Base-by-base conservation (phyloP, 2,113 vertebrate genomes). In the Benitochromis conjunctus region DNA sequence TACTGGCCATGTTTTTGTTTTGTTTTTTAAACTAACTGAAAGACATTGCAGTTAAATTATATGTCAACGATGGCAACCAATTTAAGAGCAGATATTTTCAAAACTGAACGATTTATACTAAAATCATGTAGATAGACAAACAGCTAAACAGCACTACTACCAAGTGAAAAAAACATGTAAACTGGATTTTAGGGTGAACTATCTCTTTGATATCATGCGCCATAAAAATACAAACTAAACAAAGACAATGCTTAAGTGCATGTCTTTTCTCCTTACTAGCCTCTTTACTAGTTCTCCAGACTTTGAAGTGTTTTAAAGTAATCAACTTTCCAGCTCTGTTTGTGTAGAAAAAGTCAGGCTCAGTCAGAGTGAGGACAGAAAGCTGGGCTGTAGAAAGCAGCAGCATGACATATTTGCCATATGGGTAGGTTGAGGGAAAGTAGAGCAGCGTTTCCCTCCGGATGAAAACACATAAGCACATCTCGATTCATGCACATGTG, bases 361-460 rank as follows among this genome's bases (percentile, higher is more conserved):
- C 93, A 90, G 51, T 92, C 93, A 91, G 38, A 3, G n/a, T 36
- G 82, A 93, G 89, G 86, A 91, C 84, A 80, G 71, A n/a, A 82
- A 79, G 64, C 66, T 26, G 82, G 29, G 83, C 84, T 82, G 84
- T 88, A 83, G 83, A 77, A 55, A 57, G 86, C 90, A 84, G 85
- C 78, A 86, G 85, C 76, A 38, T 71, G 62, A 92, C 87, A 93
- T 93, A 90, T 89, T 88, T n/a, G n/a, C 91, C 92, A 94, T 92
- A 94, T 91, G 92, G 93, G 54, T 60, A 80, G 55, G 69, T 51
- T 54, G 83, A 86, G 83, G 13, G 57, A 89, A 93, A 95, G 66
- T 93, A 64, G 92, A 94, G 84, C 94, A 93, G 83, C 5, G 89
- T 89, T 95, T 92, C 93, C 95, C 92, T 94, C 90, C 84, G 88